Base-by-base conservation (phyloP, 2,797 vertebrate species). In the Rhyacichthys aspro region DNA sequence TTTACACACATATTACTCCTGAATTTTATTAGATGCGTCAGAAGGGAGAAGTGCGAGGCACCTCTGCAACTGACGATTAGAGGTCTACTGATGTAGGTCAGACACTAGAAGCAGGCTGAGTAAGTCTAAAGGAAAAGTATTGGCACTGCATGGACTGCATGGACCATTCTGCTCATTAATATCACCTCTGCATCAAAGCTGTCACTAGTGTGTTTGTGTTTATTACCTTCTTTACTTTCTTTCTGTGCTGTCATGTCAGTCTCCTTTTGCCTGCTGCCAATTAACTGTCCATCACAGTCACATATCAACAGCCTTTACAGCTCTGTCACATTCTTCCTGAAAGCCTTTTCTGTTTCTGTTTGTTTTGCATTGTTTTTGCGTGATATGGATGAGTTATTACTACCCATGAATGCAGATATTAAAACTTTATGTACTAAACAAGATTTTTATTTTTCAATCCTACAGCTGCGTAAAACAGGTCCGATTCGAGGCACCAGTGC, bases 11-110 rank as follows among this genome's bases (percentile, higher is more conserved):
- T 65, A 66, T 78, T 68, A 59, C 82, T 61, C 79, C 80, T 79
- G 54, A 63, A 70, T 94, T 89, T 93, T 84, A 94, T 88, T 89
- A 99, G 97, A 98, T 99, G 94, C 96, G 96, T 93, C 94, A 96
- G 93, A 97, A 96, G 90, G 97, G 97, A 90, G 91, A 95, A 60
- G 93, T 98, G 85, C 94, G 96, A 93, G 97, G 97, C 87, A 99
- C 97, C 84, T 94, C 95, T 80, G 96, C 96, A 71, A 94, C 94
- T 72, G 96, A 97, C 88, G 95, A 94, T 91, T 98, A 98, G 86
- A 80, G 92, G 90, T 55, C 66, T 52, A 46, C 67, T 61, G 67
- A 83, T 88, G 70, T 90, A 89, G 89, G 73, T 86, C 82, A 88
- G 71, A 88, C 84, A 64, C 79, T 87, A 82, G 81, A 85, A 86